Percentiles rank a stretch among this genome's conserved stretches.
phyloP scores from a whole-genome alignment of 2,113 vertebrate genomes.

The Porphyrio hochstetteri region DNA sequence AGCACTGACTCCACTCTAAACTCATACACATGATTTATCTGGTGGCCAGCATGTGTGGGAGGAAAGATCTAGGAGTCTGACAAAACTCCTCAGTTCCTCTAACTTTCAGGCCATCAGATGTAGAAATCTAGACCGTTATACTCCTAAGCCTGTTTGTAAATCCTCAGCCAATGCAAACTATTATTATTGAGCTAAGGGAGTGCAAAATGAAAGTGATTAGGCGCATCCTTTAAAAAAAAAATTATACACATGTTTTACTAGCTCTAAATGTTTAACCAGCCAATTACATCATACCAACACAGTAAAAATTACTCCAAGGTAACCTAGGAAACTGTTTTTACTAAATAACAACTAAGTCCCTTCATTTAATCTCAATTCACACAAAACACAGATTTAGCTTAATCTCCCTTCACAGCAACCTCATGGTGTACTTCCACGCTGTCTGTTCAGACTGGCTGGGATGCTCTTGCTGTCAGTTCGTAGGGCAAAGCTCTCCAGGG shows the following conservation, averaged over 20 bases:
- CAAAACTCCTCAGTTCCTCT: constrained; percentile 50
- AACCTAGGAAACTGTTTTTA: constrained; percentile 73
- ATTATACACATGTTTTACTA: constrained; percentile 28
- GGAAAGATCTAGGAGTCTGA: constrained; percentile 54
- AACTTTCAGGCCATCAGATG: constrained; percentile 45
- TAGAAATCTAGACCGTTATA: constrained; percentile 1
- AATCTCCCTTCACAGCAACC: background rate
- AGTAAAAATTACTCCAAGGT: constrained; percentile 56
- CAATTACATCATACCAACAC: constrained; percentile 64
- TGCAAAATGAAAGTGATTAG: constrained; percentile 62
- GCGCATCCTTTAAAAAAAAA: constrained; percentile 11
- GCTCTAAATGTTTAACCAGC: constrained; percentile 58
- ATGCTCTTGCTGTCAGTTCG: background rate
- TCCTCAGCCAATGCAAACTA: constrained; percentile 17
- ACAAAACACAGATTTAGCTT: background rate
- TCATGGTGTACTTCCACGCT: background rate
- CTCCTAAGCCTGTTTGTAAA: constrained; percentile 38
- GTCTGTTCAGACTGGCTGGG: background rate
- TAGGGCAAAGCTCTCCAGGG: constrained; percentile 8
- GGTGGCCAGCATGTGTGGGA: constrained; percentile 64
- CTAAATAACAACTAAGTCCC: constrained; percentile 59
- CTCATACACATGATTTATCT: constrained; percentile 65
- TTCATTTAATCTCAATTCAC: constrained; percentile 49
- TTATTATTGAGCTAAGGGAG: constrained; percentile 33
- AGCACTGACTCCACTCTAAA: constrained; percentile 44